phyloP scores from a whole-genome alignment of 1,140 invertebrate species.

The Plutomurus gul region DNA sequence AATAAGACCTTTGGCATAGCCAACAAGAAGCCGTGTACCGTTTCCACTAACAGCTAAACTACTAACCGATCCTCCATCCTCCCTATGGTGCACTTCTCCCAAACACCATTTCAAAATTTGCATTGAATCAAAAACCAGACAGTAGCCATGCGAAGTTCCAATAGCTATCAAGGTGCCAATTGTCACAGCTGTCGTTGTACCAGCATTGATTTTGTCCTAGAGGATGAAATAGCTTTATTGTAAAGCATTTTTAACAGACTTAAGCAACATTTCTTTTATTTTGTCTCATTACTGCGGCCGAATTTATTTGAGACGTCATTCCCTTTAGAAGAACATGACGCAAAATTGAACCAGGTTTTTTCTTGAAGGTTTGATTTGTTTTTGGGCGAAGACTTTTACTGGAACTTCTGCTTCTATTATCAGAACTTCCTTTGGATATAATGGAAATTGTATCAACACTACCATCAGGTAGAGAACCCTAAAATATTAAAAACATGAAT shows the following conservation, averaged over 20 bases:
- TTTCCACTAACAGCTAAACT: constrained; percentile 83
- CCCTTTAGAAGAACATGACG: constrained; percentile 80
- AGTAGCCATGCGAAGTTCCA: constrained; percentile 89
- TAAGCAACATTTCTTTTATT: background rate
- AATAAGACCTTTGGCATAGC: constrained; percentile 84
- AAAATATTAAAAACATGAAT: constrained; percentile 42
- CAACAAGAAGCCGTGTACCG: constrained; percentile 80
- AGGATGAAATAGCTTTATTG: constrained; percentile 48
- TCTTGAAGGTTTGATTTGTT: constrained; percentile 54
- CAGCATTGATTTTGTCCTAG: constrained; percentile 85
- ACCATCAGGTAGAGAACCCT: constrained; percentile 54
- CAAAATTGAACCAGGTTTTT: constrained; percentile 70
- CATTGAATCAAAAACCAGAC: constrained; percentile 83
- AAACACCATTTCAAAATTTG: constrained; percentile 83
- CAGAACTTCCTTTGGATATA: constrained; percentile 55
- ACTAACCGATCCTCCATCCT: constrained; percentile 80
- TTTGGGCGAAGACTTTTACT: constrained; percentile 51
- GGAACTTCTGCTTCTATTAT: constrained; percentile 55
- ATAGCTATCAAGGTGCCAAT: constrained; percentile 80
- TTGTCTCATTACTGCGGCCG: constrained; percentile 69
- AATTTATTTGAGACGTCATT: constrained; percentile 81
- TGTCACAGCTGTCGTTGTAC: constrained; percentile 80
- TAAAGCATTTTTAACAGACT: background rate
- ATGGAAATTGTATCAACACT: constrained; percentile 58
- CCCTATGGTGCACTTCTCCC: constrained; percentile 66